Evolutionary conservation across 2,113 vertebrate genomes (phyloP).

Genomic region (Phainopepla nitens): DNA sequence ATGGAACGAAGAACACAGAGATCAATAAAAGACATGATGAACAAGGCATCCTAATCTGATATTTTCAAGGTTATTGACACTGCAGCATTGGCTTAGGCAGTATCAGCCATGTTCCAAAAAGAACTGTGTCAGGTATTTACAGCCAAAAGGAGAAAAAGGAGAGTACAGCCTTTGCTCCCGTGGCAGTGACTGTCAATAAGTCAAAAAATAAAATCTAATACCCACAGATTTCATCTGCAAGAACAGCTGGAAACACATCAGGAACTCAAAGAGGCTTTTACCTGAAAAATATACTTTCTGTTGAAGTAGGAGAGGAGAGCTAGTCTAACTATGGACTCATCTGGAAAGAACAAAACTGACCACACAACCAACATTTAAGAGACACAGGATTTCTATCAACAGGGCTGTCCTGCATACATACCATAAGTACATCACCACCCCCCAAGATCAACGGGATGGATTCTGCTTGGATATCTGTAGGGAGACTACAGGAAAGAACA

Average conservation of each 20-base stretch:
- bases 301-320: background rate
- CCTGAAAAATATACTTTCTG: background rate
- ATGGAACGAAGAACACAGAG: background rate
- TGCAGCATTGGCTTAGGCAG: background rate
- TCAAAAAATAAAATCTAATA: background rate
- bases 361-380: background rate
- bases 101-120: background rate
- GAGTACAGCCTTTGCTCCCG: background rate
- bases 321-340: background rate
- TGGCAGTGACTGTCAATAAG: background rate
- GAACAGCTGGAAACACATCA: background rate
- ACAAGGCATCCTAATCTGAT: background rate
- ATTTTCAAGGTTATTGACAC: background rate
- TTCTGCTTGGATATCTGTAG: constrained; percentile 97
- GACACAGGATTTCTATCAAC: background rate
- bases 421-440: constrained; percentile 97
- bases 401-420: constrained; percentile 67
- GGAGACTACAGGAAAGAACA: constrained; percentile 76
- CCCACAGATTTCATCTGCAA: background rate
- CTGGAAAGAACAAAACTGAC: background rate
- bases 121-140: background rate
- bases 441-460: constrained; percentile 94
- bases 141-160: background rate
- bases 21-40: background rate
- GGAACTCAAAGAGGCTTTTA: background rate